phyloP scores from a whole-genome alignment of 2,113 vertebrate genomes.

The Centropus bengalensis region DNA sequence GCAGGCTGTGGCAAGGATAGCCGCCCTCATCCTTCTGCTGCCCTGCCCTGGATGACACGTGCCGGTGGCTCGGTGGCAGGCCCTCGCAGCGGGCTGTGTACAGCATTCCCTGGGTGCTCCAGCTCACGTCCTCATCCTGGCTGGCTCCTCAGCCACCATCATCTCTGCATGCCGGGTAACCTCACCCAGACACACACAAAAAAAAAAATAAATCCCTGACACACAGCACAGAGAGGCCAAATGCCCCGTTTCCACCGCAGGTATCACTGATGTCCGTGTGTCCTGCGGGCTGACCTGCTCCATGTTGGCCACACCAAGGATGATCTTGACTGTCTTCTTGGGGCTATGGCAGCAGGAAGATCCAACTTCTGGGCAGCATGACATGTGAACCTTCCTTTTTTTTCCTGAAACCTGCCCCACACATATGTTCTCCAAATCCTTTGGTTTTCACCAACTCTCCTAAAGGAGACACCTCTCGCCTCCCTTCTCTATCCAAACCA shows the following conservation, averaged over 20 bases:
- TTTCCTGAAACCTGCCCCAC: neutral
- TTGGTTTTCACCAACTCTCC: neutral
- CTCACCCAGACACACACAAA: neutral
- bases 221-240: neutral
- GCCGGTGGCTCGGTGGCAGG: accelerated
- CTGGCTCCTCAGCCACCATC: neutral
- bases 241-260: neutral
- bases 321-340: accelerated
- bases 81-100: neutral
- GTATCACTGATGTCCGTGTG: neutral
- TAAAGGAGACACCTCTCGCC: neutral
- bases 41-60: neutral
- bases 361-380: neutral
- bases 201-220: neutral
- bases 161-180: neutral
- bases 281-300: neutral
- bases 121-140: neutral
- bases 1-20: neutral
- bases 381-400: neutral
- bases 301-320: neutral
- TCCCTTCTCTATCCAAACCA: neutral
- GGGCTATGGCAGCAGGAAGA: neutral
- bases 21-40: neutral
- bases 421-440: neutral
- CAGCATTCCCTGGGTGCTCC: neutral